phyloP scores from a whole-genome alignment of 2,888 invertebrate species.

The Antitype chi region DNA sequence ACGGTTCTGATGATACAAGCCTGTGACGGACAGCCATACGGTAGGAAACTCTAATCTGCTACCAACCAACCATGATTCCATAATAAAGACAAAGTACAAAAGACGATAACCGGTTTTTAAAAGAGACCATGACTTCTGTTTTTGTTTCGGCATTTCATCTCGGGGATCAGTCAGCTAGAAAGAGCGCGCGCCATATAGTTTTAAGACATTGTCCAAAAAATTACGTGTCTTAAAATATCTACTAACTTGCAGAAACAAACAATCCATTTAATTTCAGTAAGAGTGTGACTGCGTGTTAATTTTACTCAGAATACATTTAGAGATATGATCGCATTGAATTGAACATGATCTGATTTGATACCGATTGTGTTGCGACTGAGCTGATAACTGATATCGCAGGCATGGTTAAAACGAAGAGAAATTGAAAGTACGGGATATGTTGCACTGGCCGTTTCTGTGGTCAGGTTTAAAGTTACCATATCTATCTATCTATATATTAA shows the following conservation, averaged over 20 bases:
- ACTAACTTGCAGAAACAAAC: too few relatives aligned
- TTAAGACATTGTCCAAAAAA: too few relatives aligned
- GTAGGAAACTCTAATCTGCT: neutral
- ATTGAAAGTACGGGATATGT: constrained; percentile 11
- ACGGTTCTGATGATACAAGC: neutral
- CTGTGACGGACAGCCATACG: neutral
- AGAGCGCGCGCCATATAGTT: too few relatives aligned
- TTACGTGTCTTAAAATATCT: too few relatives aligned
- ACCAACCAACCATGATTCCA: neutral
- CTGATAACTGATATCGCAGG: neutral
- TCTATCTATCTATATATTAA: too few relatives aligned
- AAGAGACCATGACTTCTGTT: too few relatives aligned
- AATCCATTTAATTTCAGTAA: neutral
- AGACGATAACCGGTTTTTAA: too few relatives aligned
- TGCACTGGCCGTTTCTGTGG: constrained; percentile 10
- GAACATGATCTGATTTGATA: neutral
- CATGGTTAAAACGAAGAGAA: constrained; percentile 6
- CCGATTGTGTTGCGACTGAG: neutral
- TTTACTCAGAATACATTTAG: neutral
- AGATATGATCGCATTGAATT: neutral
- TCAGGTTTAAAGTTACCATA: constrained; percentile 10
- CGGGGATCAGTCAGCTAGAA: too few relatives aligned
- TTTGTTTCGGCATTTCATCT: too few relatives aligned
- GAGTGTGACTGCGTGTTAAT: neutral
- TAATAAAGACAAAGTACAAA: neutral